phyloP scores from a whole-genome alignment of 2,888 invertebrate genomes.

The Drosophila neoperkinsi region DNA sequence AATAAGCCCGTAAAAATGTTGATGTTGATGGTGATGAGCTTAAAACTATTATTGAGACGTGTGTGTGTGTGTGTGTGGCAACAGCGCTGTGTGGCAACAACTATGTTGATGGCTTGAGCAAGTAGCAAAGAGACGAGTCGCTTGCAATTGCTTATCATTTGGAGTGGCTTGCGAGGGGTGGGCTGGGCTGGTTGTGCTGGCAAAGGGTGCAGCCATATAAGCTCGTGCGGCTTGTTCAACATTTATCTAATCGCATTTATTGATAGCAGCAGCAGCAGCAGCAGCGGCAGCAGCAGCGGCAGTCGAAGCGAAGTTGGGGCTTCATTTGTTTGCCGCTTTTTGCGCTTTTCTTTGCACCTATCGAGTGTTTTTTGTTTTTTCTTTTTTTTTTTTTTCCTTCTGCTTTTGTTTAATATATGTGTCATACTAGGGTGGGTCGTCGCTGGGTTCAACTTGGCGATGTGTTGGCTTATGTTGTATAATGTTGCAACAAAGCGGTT shows the following conservation, averaged over 20 bases:
- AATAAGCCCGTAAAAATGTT: constrained; percentile 1
- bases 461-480: constrained; percentile 63
- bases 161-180: background rate
- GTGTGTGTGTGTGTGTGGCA: background rate
- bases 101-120: constrained; percentile 4
- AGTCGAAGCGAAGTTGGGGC: constrained; percentile 47
- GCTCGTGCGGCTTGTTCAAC: constrained; percentile 40
- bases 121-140: constrained; percentile 4
- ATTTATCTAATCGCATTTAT: constrained; percentile 74
- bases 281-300: constrained; percentile 49
- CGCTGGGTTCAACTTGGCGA: constrained; percentile 2
- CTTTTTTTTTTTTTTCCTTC: constrained; percentile 9
- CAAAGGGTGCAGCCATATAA: constrained; percentile 51
- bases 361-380: background rate
- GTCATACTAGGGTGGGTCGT: constrained; percentile 56
- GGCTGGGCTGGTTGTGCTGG: background rate
- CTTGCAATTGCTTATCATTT: constrained; percentile 36
- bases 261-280: constrained; percentile 59
- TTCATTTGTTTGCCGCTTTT: constrained; percentile 54
- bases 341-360: constrained; percentile 39
- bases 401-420: constrained; percentile 49
- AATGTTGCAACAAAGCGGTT: constrained; percentile 71
- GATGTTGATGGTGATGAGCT: constrained; percentile 6
- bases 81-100: background rate
- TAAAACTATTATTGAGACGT: constrained; percentile 21